Percentiles rank a stretch among this genome's conserved stretches.
These are phyloP conservation scores for Emydocephalus ijimae DNA, from an alignment of 2,113 vertebrate species.

Conservation along the genomic window DNA sequence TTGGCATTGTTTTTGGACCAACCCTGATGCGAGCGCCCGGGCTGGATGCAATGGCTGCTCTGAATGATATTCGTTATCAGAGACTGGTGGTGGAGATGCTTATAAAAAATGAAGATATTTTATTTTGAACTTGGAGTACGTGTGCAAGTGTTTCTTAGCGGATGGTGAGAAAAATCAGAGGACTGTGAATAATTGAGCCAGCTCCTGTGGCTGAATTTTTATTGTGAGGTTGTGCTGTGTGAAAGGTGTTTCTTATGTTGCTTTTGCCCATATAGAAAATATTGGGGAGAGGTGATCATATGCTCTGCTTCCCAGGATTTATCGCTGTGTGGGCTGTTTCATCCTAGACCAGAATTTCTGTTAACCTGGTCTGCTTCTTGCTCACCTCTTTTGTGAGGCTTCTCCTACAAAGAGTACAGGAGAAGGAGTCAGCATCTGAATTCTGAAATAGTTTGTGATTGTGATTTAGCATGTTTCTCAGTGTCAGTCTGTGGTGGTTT, in stretches of 20 bases:
- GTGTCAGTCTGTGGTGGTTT: conserved; percentile 77
- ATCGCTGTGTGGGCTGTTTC: conserved; percentile 75
- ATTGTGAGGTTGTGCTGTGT: conserved; percentile 72
- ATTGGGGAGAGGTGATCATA: conserved; percentile 69
- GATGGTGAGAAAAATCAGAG: conserved; percentile 61
- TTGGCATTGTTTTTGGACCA: conserved; percentile 94
- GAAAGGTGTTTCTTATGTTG: conserved; percentile 74
- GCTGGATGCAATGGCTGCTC: conserved; percentile 87
- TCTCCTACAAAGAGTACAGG: conserved; percentile 69
- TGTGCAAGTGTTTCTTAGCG: conserved; percentile 55
- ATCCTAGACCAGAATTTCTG: conserved; percentile 76
- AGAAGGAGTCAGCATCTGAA: conserved; percentile 74
- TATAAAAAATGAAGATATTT: conserved; percentile 95
- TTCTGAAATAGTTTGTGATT: conserved; percentile 78
- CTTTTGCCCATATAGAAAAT: conserved; percentile 68
- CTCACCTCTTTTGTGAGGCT: conserved; percentile 79
- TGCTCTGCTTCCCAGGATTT: conserved; percentile 73
- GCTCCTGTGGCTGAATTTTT: conserved; percentile 63
- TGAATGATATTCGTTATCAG: conserved; percentile 98
- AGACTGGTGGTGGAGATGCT: conserved; percentile 98
- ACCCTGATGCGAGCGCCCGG: conserved; percentile 94
- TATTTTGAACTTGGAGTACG: conserved; percentile 79
- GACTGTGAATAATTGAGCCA: conserved; percentile 77
- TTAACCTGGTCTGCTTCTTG: conserved; percentile 87
- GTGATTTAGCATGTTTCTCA: conserved; percentile 86